These are phyloP conservation scores for Myiozetetes cayanensis DNA, from an alignment of 2,113 vertebrate genomes.

Conservation along the genomic window DNA sequence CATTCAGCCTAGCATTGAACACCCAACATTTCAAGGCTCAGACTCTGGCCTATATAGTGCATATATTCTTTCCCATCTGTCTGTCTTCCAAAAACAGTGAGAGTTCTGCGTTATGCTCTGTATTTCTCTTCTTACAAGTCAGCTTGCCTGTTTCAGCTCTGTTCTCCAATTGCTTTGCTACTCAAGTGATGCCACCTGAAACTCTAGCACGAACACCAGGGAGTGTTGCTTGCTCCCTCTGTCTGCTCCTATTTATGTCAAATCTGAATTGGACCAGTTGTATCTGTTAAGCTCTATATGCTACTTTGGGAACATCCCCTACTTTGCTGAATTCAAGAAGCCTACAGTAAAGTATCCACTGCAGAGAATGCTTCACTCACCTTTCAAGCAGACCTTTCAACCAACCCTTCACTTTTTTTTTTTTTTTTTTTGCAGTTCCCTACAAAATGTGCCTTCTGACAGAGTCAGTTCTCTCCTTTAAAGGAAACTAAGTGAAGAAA, in stretches of 20 bases:
- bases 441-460: background rate
- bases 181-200: background rate
- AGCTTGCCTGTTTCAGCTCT: background rate
- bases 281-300: background rate
- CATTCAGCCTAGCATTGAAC: background rate
- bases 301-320: background rate
- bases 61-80: background rate
- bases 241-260: conserved; percentile 8
- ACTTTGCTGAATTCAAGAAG: background rate
- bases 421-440: background rate
- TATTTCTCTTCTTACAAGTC: background rate
- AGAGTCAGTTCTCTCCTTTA: background rate
- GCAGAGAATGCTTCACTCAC: background rate
- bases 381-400: background rate
- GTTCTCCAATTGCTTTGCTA: background rate
- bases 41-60: background rate
- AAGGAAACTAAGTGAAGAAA: background rate
- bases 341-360: background rate
- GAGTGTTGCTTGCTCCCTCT: background rate
- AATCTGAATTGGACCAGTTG: background rate
- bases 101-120: background rate
- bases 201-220: background rate
- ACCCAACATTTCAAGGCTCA: background rate
- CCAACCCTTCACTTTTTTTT: background rate
- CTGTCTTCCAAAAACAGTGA: background rate